A percentile compares a stretch with the other conserved stretches of the same genome.
These are phyloP conservation scores for Sula dactylatra DNA, from an alignment of 2,113 vertebrate genomes.

Conservation along the genomic window DNA sequence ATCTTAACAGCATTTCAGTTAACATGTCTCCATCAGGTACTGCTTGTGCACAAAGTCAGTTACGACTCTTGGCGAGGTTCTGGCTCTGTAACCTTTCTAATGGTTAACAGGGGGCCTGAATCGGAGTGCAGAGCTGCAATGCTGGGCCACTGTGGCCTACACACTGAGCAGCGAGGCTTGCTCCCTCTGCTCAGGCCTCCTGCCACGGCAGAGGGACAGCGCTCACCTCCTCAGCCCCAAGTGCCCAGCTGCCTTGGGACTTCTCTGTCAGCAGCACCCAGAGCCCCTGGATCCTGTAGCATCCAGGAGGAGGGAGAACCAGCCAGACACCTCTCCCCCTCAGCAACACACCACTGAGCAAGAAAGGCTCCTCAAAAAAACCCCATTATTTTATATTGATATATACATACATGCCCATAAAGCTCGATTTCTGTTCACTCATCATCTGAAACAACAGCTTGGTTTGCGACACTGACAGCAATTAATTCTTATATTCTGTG, in stretches of 20 bases:
- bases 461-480: not conserved
- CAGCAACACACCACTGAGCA: not conserved
- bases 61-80: not conserved
- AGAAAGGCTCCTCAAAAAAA: not conserved
- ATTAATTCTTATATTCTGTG: not conserved
- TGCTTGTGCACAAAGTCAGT: not conserved
- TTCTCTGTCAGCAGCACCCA: not conserved
- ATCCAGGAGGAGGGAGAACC: not conserved
- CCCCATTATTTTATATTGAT: not conserved
- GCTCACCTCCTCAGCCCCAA: not conserved
- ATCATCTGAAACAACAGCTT: not conserved
- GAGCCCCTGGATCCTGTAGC: not conserved
- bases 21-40: not conserved
- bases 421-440: not conserved
- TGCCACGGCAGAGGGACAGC: not conserved
- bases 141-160: accelerated
- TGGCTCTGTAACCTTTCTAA: not conserved
- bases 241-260: accelerated
- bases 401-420: not conserved
- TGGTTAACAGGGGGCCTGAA: not conserved
- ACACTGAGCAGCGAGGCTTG: not conserved
- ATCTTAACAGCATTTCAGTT: not conserved
- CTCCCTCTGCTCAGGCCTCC: not conserved
- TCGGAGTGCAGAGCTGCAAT: accelerated
- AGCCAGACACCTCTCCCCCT: not conserved